These are phyloP conservation scores for Ptyas mucosa DNA, from an alignment of 2,113 vertebrate genomes.

Conservation along the genomic window DNA sequence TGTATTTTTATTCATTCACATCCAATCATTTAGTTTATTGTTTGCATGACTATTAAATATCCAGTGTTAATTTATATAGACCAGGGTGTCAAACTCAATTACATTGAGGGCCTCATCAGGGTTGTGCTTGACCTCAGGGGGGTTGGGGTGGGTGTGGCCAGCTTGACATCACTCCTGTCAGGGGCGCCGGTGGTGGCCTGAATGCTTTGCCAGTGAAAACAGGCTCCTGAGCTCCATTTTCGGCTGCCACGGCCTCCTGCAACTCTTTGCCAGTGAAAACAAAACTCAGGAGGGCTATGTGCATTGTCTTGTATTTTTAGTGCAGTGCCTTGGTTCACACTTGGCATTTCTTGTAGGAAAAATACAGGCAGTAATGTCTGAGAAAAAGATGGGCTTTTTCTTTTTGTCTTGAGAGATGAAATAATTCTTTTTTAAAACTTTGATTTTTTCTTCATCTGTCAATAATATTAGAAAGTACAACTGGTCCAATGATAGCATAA, in stretches of 20 bases:
- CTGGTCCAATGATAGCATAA: conserved; percentile 13
- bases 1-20: not conserved
- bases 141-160: too few species aligned
- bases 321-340: not conserved
- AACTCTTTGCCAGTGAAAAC: too few species aligned
- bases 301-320: not conserved
- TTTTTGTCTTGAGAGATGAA: not conserved
- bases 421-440: not conserved
- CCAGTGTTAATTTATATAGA: not conserved
- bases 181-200: too few species aligned
- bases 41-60: not conserved
- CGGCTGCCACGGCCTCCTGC: too few species aligned
- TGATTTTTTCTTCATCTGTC: not conserved
- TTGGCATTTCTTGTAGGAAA: not conserved
- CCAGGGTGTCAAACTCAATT: too few species aligned
- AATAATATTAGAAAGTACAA: not conserved
- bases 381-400: not conserved
- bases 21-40: not conserved
- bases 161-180: too few species aligned
- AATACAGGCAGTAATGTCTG: not conserved
- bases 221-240: too few species aligned
- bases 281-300: too few species aligned
- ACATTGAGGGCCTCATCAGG: too few species aligned
- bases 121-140: too few species aligned
- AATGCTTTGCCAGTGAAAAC: too few species aligned